Base-by-base conservation (phyloP, 1,140 invertebrate species). In the Euschistus heros region DNA sequence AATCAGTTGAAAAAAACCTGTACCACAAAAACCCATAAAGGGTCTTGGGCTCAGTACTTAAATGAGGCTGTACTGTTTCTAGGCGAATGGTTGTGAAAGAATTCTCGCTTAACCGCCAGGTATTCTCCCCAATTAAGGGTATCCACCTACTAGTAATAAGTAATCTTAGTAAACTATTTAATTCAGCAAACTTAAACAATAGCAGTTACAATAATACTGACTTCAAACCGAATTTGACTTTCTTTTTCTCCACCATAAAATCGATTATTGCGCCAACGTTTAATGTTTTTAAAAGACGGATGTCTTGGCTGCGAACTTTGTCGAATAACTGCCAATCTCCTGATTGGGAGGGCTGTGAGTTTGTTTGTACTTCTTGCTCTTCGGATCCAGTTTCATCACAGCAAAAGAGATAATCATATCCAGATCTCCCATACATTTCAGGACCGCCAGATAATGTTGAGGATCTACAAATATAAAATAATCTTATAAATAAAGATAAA, bases 191-290 rank as follows among this genome's bases (percentile, higher is more conserved):
- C 27, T 30, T 30, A 30, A 30, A 30, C 27, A 4, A 30, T 4
- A 2, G 7, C 27, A 10, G 13, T 10, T 37, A 10, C 13, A 13
- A 20, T 20, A 66, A 69, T 66, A 77, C 86, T 86, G 80, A 91
- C 88, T 87, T 84, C 74, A 92, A 75, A 63, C 86, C 85, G 79
- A 86, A 91, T 76, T 92, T 92, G 15, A 89, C 85, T 79, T 92
- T 92, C 69, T 90, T 89, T 73, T 90, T 90, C 74, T 92, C 89
- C 2, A 92, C 88, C 89, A 92, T 92, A 44, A 92, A 81, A 75
- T 92, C 89, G 68, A 88, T 83, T 66, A 92, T 92, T 50, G 84
- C 86, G 63, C 80, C 81, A 27, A 91, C 85, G 69, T 85, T 84
- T 26, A 90, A 79, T 3, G 80, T 77, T 74, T 88, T 87, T 4